Evolutionary conservation across 2,797 vertebrate genomes (phyloP).

Genomic region (Rallus crepitans): DNA sequence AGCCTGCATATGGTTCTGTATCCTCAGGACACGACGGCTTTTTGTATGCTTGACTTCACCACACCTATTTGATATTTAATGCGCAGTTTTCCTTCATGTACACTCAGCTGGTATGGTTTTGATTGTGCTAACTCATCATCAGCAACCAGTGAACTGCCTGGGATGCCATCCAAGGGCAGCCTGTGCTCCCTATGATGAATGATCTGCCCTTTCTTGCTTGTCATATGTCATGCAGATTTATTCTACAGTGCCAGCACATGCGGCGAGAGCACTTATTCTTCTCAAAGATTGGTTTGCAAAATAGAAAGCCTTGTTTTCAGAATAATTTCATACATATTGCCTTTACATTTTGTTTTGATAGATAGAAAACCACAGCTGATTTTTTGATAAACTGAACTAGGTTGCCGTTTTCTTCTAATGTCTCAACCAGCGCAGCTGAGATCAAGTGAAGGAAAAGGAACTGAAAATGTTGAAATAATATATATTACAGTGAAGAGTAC

Average conservation of each 20-base stretch:
- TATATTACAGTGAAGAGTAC: neutral
- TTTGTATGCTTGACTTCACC: constrained; percentile 46
- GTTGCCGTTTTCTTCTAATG: neutral
- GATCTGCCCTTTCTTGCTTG: constrained; percentile 62
- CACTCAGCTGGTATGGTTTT: constrained; percentile 29
- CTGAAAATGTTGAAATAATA: neutral
- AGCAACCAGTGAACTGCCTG: constrained; percentile 35
- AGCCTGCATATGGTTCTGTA: constrained; percentile 47
- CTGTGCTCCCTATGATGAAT: constrained; percentile 53
- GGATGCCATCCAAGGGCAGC: constrained; percentile 50
- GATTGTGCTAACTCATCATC: constrained; percentile 42
- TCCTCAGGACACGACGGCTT: constrained; percentile 38
- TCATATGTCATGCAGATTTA: constrained; percentile 30
- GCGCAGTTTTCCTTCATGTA: constrained; percentile 2
- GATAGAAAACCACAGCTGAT: neutral
- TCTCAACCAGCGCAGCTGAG: neutral
- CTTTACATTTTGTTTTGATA: constrained; percentile 6
- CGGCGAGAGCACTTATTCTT: neutral
- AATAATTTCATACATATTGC: constrained; percentile 1
- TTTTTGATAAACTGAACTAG: neutral
- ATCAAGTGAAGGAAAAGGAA: neutral
- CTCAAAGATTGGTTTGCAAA: constrained; percentile 1
- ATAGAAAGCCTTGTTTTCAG: neutral
- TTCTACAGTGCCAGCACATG: neutral
- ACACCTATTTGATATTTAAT: constrained; percentile 40